Evolutionary conservation across 92 coral and sea anemone genomes (phyloP).

Genomic region (Scolanthus callimorphus): DNA sequence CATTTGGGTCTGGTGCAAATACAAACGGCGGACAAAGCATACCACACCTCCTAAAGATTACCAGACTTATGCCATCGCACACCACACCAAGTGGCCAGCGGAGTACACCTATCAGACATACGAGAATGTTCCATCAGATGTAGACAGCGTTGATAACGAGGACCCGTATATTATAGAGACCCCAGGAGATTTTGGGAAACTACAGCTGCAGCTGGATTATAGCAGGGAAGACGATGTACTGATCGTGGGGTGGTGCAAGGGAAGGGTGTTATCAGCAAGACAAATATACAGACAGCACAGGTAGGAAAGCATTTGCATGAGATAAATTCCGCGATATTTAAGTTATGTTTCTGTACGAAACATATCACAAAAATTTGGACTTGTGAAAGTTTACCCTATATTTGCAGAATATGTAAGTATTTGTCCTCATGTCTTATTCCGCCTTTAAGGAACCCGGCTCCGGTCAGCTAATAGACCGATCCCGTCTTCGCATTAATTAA

Average conservation of each 20-base stretch:
- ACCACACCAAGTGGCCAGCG: constrained; percentile 67
- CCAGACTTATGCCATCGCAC: constrained; percentile 59
- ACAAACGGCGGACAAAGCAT: constrained; percentile 56
- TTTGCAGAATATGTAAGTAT: too few relatives aligned
- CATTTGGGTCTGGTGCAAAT: constrained; percentile 91
- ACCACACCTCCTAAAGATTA: constrained; percentile 53
- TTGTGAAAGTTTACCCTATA: too few relatives aligned
- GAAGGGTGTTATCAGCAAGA: constrained; percentile 68
- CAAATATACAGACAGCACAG: constrained; percentile 57
- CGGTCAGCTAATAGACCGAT: too few relatives aligned
- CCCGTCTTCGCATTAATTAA: too few relatives aligned
- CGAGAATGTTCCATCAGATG: constrained; percentile 67
- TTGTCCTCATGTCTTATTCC: too few relatives aligned
- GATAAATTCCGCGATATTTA: too few relatives aligned
- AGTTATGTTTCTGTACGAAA: too few relatives aligned
- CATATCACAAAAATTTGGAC: too few relatives aligned
- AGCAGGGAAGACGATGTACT: constrained; percentile 70
- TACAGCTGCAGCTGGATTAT: constrained; percentile 75
- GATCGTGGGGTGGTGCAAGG: constrained; percentile 76
- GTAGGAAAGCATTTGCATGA: too few relatives aligned
- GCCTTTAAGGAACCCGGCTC: too few relatives aligned
- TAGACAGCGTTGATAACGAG: constrained; percentile 53
- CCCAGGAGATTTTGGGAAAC: constrained; percentile 79
- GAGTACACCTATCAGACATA: constrained; percentile 71
- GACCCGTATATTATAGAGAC: constrained; percentile 88